A percentile compares a stretch with the other conserved stretches of the same genome.
Conservation (phyloP, 2,888 invertebrate species). For the Hedya salicella region DNA sequence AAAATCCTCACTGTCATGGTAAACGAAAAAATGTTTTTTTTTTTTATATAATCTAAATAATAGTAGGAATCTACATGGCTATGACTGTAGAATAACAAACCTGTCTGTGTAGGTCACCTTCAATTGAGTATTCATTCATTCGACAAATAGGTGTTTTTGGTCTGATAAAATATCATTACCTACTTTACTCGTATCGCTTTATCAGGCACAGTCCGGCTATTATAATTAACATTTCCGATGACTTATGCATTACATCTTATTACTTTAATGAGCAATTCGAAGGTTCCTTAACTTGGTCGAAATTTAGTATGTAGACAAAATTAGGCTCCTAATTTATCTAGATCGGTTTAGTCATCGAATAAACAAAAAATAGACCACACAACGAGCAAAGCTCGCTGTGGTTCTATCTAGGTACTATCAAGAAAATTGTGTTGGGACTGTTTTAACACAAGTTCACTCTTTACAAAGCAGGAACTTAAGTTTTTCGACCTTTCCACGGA, state of each 20-base stretch:
- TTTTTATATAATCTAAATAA: neutral
- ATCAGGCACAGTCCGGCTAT: neutral
- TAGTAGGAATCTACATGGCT: constrained; percentile 1
- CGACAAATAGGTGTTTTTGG: neutral
- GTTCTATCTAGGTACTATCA: no score
- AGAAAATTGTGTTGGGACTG: no score
- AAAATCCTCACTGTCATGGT: neutral
- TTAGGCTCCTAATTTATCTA: no score
- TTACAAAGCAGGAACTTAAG: neutral
- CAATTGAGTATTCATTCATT: neutral
- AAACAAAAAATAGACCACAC: no score
- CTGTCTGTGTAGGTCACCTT: constrained; percentile 1
- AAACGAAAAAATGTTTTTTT: neutral
- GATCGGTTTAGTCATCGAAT: no score
- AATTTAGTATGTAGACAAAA: no score
- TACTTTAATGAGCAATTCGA: no score
- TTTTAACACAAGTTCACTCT: no score
- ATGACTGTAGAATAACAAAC: constrained; percentile 6
- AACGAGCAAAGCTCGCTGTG: no score
- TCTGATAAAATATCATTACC: neutral
- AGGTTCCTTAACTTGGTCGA: no score
- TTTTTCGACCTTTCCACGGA: neutral
- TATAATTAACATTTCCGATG: neutral
- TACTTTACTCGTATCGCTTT: no score
- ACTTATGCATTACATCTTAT: no score